phyloP scores from a whole-genome alignment of 1,140 invertebrate species.

The Drosophila subobscura region DNA sequence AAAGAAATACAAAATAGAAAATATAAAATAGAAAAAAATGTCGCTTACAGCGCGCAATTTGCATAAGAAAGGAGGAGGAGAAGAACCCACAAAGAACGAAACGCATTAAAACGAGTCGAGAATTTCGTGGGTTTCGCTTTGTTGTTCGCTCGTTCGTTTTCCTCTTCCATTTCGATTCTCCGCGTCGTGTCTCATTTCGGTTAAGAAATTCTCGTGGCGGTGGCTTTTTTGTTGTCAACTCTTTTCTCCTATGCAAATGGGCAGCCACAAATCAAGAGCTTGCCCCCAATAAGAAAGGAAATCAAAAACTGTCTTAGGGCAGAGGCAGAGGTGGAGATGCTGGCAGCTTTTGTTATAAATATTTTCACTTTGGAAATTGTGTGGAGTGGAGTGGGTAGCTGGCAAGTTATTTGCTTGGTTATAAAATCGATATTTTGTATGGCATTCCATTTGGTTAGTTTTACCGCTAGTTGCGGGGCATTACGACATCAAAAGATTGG shows the following conservation, averaged over 20 bases:
- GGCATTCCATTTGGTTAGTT: conserved; percentile 41
- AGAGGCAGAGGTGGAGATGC: not conserved
- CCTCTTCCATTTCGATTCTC: conserved; percentile 26
- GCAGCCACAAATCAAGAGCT: conserved; percentile 47
- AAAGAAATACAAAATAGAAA: conserved; percentile 15
- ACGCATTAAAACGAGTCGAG: conserved; percentile 22
- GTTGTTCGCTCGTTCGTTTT: conserved; percentile 10
- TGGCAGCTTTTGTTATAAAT: conserved; percentile 36
- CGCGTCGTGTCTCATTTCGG: conserved; percentile 3
- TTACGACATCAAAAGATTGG: conserved; percentile 44
- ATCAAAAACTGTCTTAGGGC: conserved; percentile 7
- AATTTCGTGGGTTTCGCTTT: not conserved
- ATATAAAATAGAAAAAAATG: conserved; percentile 27
- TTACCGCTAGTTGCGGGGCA: conserved; percentile 41
- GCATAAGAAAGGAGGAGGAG: conserved; percentile 43
- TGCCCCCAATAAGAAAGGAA: conserved; percentile 35
- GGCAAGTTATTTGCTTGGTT: conserved; percentile 1
- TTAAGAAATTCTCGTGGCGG: conserved; percentile 17
- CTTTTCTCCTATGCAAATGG: conserved; percentile 40
- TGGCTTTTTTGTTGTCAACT: conserved; percentile 35
- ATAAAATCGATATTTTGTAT: conserved; percentile 38
- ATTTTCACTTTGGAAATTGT: conserved; percentile 41
- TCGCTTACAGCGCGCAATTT: conserved; percentile 51
- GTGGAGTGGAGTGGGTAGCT: too few species aligned
- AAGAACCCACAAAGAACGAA: conserved; percentile 16